Base-by-base conservation (phyloP, 2,797 vertebrate species). In the Acrossocheilus fasciatus region DNA sequence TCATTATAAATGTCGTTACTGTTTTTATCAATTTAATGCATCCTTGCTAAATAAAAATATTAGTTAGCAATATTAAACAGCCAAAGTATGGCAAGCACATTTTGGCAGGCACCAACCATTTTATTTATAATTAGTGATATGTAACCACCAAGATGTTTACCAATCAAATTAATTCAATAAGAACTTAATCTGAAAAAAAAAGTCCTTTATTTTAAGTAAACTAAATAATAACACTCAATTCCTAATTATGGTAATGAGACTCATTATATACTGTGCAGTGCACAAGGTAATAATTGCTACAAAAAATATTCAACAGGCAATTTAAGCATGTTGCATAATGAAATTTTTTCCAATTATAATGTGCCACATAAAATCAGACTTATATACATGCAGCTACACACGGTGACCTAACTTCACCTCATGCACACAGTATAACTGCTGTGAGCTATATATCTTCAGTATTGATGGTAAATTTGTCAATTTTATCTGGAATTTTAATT, bases 201-300 rank as follows among this genome's bases (percentile, higher is more conserved):
- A n/a, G n/a, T n/a, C 2, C 18, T n/a, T 18, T 81, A n/a, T 20
- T 82, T 73, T 59, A 76, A 36, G 30, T 23, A 54, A 36, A 52
- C 36, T 59, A 59, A 50, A 41, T 70, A 81, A 23, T 66, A 39
- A 83, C 18, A 73, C 39, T 73, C 9, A 14, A 30, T 26, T 73
- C 8, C 66, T 82, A 73, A 73, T 43, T 39, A 45, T 23, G 39
- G 17, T 73, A 83, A 73, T 83, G 36, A 83, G 45, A 18, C 39
- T 73, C n/a, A 73, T 73, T 45, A 72, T 26, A 82, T 72, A 73
- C 54, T 57, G 52, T 62, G 52, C 41, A 59, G 36, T 73, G 68
- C 69, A 30, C 39, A 82, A 59, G 36, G 17, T 82, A 72, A 41
- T 70, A 70, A 81, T 70, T 41, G 34, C 66, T n/a, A 20, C 34